Percentiles rank a stretch among this genome's conserved stretches.
These are phyloP conservation scores for Thunnus albacares DNA, from an alignment of 2,797 vertebrate species.

Conservation along the genomic window DNA sequence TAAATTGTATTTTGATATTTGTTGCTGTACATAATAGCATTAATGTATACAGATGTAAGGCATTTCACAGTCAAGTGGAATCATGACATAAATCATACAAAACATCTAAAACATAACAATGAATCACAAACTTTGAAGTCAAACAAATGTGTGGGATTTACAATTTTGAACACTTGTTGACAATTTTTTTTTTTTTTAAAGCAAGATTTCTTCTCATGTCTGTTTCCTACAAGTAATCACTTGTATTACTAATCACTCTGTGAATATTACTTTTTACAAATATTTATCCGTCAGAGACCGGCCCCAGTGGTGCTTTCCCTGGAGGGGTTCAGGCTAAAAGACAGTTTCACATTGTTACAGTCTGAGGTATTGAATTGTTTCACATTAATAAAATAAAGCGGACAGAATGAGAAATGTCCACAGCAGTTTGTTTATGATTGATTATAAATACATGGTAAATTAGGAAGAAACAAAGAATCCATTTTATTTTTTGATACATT, in stretches of 20 bases:
- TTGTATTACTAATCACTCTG: not conserved
- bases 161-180: no score
- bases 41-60: not conserved
- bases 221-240: not conserved
- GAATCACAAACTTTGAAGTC: not conserved
- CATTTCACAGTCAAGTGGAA: not conserved
- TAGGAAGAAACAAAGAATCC: no score
- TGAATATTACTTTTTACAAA: no score
- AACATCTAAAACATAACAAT: not conserved
- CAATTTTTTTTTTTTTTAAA: no score
- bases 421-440: not conserved
- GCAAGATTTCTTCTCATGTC: not conserved
- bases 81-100: no score
- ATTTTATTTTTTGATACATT: no score
- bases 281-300: no score
- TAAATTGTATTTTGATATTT: not conserved
- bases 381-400: not conserved
- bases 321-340: not conserved
- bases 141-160: no score
- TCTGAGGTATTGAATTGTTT: not conserved
- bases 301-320: not conserved
- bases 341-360: not conserved
- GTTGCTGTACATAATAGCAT: not conserved
- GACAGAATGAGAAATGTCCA: not conserved
- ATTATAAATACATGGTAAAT: not conserved